phyloP scores from a whole-genome alignment of 1,140 invertebrate genomes.

The Atta texana region DNA sequence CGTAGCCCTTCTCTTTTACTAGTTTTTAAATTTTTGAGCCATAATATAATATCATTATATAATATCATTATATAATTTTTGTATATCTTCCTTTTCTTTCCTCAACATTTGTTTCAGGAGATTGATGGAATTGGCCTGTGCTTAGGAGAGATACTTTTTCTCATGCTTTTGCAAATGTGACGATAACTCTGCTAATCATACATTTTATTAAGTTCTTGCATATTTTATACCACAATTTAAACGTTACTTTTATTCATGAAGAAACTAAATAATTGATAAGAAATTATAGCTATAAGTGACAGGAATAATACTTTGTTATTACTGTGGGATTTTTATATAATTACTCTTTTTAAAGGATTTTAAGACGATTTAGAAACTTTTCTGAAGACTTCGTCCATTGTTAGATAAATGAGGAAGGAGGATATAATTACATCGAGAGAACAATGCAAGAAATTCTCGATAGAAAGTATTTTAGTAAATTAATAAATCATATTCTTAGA shows the following conservation, averaged over 20 bases:
- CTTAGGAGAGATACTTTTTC: background rate
- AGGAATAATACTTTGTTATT: background rate
- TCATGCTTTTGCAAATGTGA: background rate
- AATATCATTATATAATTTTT: too few species aligned
- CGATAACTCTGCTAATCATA: background rate
- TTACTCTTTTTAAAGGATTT: background rate
- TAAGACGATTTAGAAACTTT: constrained; percentile 8
- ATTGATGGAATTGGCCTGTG: background rate
- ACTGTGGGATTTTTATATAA: background rate
- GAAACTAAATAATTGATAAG: background rate
- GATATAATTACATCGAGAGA: background rate
- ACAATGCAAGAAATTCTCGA: constrained; percentile 30
- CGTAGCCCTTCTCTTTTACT: too few species aligned
- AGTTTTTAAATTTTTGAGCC: too few species aligned
- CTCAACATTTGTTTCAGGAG: background rate
- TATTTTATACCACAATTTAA: constrained; percentile 1
- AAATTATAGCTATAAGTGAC: background rate
- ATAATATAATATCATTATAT: too few species aligned
- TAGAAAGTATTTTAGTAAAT: constrained; percentile 20
- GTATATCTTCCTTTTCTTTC: background rate
- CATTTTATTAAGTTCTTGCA: background rate
- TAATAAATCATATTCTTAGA: background rate
- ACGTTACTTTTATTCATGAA: background rate
- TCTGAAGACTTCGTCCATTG: background rate
- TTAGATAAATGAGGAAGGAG: constrained; percentile 14